Conservation (phyloP, 2,797 vertebrate species). For the Sebastes itinus region DNA sequence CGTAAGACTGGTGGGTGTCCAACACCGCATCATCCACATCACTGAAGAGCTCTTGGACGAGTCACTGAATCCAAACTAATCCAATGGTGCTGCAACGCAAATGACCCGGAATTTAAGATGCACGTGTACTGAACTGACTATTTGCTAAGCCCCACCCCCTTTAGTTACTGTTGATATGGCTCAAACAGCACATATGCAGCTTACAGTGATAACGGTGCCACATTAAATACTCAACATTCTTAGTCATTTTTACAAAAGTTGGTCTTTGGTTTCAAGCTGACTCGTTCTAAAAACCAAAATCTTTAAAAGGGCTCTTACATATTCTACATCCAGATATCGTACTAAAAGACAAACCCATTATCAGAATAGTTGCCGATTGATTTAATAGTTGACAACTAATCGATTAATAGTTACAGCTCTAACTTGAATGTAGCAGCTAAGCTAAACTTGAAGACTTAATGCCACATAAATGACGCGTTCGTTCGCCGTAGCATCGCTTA, state of each 20-base stretch:
- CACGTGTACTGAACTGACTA: not conserved
- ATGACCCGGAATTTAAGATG: slow-evolving; percentile 9
- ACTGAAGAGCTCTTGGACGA: slow-evolving; percentile 9
- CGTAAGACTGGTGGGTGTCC: slow-evolving; percentile 32
- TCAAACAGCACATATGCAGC: not conserved
- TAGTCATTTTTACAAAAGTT: not conserved
- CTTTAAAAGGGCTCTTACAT: not conserved
- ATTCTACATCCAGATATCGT: not conserved
- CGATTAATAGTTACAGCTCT: too few relatives aligned
- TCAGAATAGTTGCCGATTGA: too few relatives aligned
- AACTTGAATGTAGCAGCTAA: too few relatives aligned
- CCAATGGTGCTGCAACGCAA: slow-evolving; percentile 4
- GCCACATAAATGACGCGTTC: too few relatives aligned
- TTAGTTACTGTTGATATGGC: not conserved
- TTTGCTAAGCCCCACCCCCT: not conserved
- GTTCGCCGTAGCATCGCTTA: too few relatives aligned
- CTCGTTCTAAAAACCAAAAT: not conserved
- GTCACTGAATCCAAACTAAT: slow-evolving; percentile 1
- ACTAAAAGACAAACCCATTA: not conserved
- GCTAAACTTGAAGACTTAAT: too few relatives aligned
- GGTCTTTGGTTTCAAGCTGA: not conserved
- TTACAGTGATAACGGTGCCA: not conserved
- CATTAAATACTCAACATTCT: not conserved
- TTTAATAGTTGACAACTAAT: too few relatives aligned
- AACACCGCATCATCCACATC: not conserved